A percentile compares a stretch with the other conserved stretches of the same genome.
phyloP scores from a whole-genome alignment of 2,797 vertebrate species.

The Sebastes wilsoni region DNA sequence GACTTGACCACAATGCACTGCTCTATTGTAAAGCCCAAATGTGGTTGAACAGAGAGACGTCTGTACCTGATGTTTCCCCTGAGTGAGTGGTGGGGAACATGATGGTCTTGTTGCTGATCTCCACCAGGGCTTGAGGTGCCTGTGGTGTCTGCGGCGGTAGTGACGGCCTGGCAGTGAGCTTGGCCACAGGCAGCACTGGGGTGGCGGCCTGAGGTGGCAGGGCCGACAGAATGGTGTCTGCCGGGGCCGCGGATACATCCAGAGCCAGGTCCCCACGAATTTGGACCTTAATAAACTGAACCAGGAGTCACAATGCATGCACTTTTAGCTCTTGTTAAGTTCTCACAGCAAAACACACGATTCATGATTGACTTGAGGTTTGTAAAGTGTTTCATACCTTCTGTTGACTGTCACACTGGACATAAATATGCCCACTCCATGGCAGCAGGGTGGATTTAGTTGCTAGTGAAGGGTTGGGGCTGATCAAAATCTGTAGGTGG shows the following conservation, averaged over 20 bases:
- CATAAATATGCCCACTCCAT: constrained; percentile 93
- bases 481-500: constrained; percentile 90
- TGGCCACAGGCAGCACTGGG: constrained; percentile 71
- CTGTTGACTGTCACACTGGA: constrained; percentile 88
- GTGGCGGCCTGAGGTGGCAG: constrained; percentile 77
- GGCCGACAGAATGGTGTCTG: constrained; percentile 61
- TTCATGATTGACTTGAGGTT: not conserved
- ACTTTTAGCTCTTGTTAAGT: not conserved
- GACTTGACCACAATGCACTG: not conserved
- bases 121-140: constrained; percentile 71
- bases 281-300: constrained; percentile 90
- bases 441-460: constrained; percentile 86
- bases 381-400: constrained; percentile 82
- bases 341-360: not conserved
- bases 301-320: not conserved
- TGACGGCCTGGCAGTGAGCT: constrained; percentile 57
- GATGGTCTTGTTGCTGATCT: constrained; percentile 87
- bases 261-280: constrained; percentile 84
- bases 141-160: constrained; percentile 32
- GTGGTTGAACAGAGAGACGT: not conserved
- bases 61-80: constrained; percentile 88
- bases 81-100: constrained; percentile 85
- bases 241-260: constrained; percentile 68
- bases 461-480: constrained; percentile 91
- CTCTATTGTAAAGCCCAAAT: not conserved